These are phyloP conservation scores for Acanthaster planci DNA, from an alignment of 35 echinoderm and acorn worm genomes.

Conservation along the genomic window DNA sequence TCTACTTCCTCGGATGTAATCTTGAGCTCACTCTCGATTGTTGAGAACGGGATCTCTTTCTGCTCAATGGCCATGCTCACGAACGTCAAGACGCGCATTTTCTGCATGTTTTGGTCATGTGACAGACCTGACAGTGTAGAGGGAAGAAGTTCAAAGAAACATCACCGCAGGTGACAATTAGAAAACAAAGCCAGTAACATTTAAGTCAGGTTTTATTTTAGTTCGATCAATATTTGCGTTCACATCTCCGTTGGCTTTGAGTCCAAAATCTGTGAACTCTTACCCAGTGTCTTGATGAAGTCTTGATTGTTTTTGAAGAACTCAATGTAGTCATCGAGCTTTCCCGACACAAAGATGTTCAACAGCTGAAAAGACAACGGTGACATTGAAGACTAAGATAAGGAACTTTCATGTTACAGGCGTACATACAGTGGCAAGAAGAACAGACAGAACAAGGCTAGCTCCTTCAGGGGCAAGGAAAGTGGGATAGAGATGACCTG, in stretches of 20 bases:
- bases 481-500: too few species aligned
- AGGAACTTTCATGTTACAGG: too few species aligned
- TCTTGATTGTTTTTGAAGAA: conserved; percentile 88
- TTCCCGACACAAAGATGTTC: conserved; percentile 96
- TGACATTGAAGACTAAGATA: too few species aligned
- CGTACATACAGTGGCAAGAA: too few species aligned
- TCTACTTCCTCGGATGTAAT: conserved; percentile 74
- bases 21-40: conserved; percentile 66
- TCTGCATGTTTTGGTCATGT: conserved; percentile 89
- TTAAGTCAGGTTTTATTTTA: too few species aligned
- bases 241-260: too few species aligned
- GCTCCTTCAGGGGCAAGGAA: too few species aligned
- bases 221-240: too few species aligned
- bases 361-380: conserved; percentile 77
- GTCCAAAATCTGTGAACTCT: conserved; percentile 31
- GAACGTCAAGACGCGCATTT: conserved; percentile 94
- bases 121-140: conserved; percentile 75
- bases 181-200: too few species aligned
- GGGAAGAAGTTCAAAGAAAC: neutral
- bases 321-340: conserved; percentile 62
- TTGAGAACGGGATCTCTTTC: conserved; percentile 78
- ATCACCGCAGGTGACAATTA: too few species aligned
- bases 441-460: too few species aligned
- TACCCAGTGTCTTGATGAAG: conserved; percentile 87
- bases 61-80: conserved; percentile 84